Base-by-base conservation (phyloP, 2,113 vertebrate species). In the Zingel zingel region DNA sequence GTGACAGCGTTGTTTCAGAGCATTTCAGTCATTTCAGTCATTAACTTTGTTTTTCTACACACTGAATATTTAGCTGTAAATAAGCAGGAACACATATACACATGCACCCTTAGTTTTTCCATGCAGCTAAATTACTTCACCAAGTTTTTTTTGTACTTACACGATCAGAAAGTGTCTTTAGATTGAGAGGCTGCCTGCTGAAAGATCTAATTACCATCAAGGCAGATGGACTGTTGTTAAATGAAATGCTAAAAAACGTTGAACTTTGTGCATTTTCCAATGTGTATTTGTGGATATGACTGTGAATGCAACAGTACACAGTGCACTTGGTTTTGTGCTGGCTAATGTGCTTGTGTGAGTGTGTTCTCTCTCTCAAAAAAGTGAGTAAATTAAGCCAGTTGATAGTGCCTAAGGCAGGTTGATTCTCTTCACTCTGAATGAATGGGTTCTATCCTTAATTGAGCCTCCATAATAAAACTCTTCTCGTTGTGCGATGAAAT, bases 391-490 rank as follows among this genome's bases (percentile, higher is more conserved):
- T 2, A 78, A 88, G 74, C 45, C 59, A 57, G 67, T 65, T 85
- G 72, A 78, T n/a, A 53, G 23, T 21, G 78, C 90, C 90, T 84
- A 61, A 33, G 86, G 93, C 84, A 70, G 48, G 73, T 74, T 56
- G 75, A 89, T 88, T 79, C 54, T 81, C 57, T 76, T 74, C 63
- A 81, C 57, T 77, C 76, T 79, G 74, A 90, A 77, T 76, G 85
- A 90, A 77, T 83, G 39, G 57, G 73, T 80, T 11, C 77, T 70
- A 59, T 48, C 77, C 54, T 74, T 90, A 92, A 91, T 93, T 91
- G 81, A 89, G 80, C 81, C 70, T 86, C 84, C 61, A 27, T 89
- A 88, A 89, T 90, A 91, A 89, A 81, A 62, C 62, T 77, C 3
- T 15, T 54, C 78, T 81, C n/a, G 15, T 69, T 78, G 81, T 83